A percentile compares a stretch with the other conserved stretches of the same genome.
phyloP scores from a whole-genome alignment of 2,113 vertebrate genomes.

The Acrocephalus arundinaceus region DNA sequence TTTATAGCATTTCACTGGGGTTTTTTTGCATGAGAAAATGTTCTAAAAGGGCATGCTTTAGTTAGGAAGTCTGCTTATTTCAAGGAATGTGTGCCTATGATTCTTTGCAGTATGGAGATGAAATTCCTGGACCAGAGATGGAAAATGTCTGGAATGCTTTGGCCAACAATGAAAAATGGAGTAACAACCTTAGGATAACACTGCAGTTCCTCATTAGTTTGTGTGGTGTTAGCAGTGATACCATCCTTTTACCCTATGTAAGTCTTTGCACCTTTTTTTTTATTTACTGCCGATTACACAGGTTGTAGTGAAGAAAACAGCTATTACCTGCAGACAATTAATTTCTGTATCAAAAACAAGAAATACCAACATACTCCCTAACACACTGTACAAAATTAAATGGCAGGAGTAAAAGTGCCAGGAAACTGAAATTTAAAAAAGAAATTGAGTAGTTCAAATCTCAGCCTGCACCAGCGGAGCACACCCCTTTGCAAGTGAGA shows the following conservation, averaged over 20 bases:
- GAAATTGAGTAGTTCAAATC: not conserved
- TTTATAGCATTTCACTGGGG: not conserved
- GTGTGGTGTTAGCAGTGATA: slow-evolving; percentile 97
- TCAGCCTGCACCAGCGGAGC: not conserved
- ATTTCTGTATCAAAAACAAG: not conserved
- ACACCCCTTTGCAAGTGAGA: not conserved
- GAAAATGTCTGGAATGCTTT: slow-evolving; percentile 97
- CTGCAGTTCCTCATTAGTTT: slow-evolving; percentile 96
- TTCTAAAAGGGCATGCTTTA: not conserved
- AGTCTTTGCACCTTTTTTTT: slow-evolving; percentile 54
- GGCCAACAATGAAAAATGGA: slow-evolving; percentile 96
- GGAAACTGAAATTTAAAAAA: not conserved
- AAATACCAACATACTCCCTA: not conserved
- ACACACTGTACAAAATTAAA: not conserved
- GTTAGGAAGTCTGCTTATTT: not conserved
- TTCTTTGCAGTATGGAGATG: slow-evolving; percentile 89
- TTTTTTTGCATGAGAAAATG: not conserved
- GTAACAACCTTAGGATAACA: slow-evolving; percentile 92
- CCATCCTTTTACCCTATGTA: slow-evolving; percentile 90
- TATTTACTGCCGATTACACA: not conserved
- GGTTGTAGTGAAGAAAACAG: not conserved
- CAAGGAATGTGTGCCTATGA: not conserved
- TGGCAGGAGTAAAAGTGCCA: not conserved
- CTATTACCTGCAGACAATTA: not conserved
- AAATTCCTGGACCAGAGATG: slow-evolving; percentile 94